phyloP scores from a whole-genome alignment of 2,797 vertebrate genomes.

The Brachymystax lenok region DNA sequence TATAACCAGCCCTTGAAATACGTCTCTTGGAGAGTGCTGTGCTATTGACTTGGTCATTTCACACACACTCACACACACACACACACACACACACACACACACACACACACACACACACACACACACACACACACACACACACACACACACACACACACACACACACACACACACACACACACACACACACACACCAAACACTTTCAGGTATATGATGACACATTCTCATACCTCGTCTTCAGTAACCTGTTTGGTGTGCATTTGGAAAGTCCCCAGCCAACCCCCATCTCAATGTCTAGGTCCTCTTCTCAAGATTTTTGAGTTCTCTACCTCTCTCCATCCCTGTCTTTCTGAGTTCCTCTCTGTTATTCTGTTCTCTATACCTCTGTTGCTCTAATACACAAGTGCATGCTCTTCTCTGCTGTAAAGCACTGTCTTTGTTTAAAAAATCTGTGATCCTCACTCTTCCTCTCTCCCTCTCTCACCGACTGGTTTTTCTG shows the following conservation, averaged over 20 bases:
- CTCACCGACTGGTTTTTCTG: not conserved
- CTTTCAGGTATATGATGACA: no score
- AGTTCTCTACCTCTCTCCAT: conserved; percentile 8
- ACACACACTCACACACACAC: not conserved
- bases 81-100: not conserved
- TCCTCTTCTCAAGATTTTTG: not conserved
- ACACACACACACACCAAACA: not conserved
- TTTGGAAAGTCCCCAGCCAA: conserved; percentile 57
- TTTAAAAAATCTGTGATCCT: conserved; percentile 3
- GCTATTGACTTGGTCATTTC: not conserved
- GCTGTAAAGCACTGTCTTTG: conserved; percentile 1
- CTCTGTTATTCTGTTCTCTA: not conserved
- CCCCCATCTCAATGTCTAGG: conserved; percentile 33
- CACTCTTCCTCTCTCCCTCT: not conserved
- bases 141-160: not conserved
- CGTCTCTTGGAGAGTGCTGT: not conserved
- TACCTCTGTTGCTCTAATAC: not conserved
- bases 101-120: not conserved
- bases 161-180: conserved; percentile 4
- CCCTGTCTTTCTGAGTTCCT: conserved; percentile 2
- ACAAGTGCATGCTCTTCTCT: conserved; percentile 23
- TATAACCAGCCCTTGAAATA: not conserved
- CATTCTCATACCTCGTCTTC: conserved; percentile 44
- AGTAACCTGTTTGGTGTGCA: conserved; percentile 55
- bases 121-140: not conserved